Evolutionary conservation across 2,797 vertebrate species (phyloP).

Genomic region (Pipistrellus pygmaeus): DNA sequence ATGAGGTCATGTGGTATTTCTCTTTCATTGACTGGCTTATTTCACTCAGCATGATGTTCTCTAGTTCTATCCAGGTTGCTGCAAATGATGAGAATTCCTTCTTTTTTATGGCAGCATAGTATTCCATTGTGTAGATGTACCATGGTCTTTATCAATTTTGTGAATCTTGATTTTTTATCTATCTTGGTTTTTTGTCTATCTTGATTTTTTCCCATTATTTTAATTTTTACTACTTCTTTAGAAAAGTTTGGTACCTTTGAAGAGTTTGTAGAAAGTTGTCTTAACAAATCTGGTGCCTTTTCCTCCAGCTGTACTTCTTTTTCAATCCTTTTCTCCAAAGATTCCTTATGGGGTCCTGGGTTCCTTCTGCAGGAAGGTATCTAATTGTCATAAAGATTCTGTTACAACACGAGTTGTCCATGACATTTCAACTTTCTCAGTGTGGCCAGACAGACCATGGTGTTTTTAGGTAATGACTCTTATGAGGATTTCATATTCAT

Average conservation of each 20-base stretch:
- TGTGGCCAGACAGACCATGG: background rate
- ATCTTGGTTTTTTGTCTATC: background rate
- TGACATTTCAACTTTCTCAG: background rate
- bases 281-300: background rate
- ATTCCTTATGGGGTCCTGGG: background rate
- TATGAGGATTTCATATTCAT: conserved; percentile 11
- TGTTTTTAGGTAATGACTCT: background rate
- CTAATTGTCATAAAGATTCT: background rate
- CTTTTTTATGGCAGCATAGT: too few relatives aligned
- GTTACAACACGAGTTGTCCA: background rate
- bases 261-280: background rate
- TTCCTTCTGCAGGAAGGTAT: background rate
- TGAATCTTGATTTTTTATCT: background rate
- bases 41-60: too few relatives aligned
- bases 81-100: too few relatives aligned
- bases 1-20: too few relatives aligned
- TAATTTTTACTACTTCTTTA: conserved; percentile 13
- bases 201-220: background rate
- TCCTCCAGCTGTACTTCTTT: background rate
- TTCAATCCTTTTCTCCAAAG: background rate
- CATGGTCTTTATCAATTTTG: background rate
- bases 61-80: too few relatives aligned
- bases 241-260: background rate
- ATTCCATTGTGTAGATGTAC: too few relatives aligned
- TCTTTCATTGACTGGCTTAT: too few relatives aligned